Evolutionary conservation across 1,140 invertebrate species (phyloP).

Genomic region (Hylaeus volcanicus): DNA sequence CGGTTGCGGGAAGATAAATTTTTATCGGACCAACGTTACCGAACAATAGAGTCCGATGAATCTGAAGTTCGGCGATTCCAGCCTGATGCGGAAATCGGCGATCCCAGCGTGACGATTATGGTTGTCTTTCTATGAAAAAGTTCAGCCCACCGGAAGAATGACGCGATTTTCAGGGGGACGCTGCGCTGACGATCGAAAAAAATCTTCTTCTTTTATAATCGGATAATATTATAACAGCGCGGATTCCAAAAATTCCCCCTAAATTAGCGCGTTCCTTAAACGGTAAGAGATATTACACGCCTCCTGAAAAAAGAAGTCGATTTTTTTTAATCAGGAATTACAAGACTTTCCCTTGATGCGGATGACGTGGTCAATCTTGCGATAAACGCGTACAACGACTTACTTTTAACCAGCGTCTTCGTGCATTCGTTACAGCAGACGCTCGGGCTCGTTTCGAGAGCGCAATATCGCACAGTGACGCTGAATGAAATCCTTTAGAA

Average conservation of each 20-base stretch:
- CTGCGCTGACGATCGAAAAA: too few species aligned
- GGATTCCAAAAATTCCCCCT: too few species aligned
- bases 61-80: conserved; percentile 32
- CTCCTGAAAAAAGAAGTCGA: too few species aligned
- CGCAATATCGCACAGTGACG: conserved; percentile 24
- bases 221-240: too few species aligned
- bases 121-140: background rate
- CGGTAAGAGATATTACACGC: too few species aligned
- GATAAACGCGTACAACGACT: background rate
- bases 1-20: conserved; percentile 36
- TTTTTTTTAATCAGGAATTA: too few species aligned
- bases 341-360: background rate
- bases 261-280: too few species aligned
- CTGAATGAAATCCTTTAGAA: conserved; percentile 28
- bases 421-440: conserved; percentile 3
- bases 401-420: background rate
- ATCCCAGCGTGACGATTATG: conserved; percentile 10
- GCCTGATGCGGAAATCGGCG: background rate
- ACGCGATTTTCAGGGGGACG: too few species aligned
- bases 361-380: conserved; percentile 21
- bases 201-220: too few species aligned
- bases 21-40: conserved; percentile 23
- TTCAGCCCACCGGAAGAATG: too few species aligned
- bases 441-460: conserved; percentile 1
- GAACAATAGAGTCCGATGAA: conserved; percentile 47